A percentile compares a stretch with the other conserved stretches of the same genome.
phyloP scores from a whole-genome alignment of 2,888 invertebrate species.

The Therioaphis trifolii region DNA sequence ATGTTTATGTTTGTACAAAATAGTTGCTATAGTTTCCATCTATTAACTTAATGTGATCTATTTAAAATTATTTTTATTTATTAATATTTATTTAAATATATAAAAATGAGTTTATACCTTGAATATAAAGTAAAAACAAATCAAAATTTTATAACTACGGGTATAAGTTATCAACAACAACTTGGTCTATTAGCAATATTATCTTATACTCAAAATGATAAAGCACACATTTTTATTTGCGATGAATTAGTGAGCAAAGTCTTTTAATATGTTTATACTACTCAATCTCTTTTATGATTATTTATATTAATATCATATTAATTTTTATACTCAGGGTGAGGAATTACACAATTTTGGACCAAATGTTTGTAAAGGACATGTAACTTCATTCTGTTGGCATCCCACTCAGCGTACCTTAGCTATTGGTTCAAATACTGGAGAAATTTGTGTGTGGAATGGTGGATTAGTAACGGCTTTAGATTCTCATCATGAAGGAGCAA shows the following conservation, averaged over 20 bases:
- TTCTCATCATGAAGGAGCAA: conserved; percentile 72
- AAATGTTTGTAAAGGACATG: conserved; percentile 39
- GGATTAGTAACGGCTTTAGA: conserved; percentile 75
- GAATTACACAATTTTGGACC: conserved; percentile 33
- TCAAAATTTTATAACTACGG: conserved; percentile 72
- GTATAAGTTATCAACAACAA: conserved; percentile 53
- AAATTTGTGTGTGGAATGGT: conserved; percentile 81
- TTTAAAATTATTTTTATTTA: no score
- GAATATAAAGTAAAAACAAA: conserved; percentile 85
- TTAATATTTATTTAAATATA: background rate
- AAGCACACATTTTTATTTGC: conserved; percentile 50
- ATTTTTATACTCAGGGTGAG: no score
- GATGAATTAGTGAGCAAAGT: conserved; percentile 56
- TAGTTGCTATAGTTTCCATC: conserved; percentile 23
- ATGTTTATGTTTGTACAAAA: conserved; percentile 22
- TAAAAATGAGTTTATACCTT: conserved; percentile 82
- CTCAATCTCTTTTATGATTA: background rate
- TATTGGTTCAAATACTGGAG: conserved; percentile 93
- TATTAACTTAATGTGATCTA: no score
- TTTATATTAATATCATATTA: no score
- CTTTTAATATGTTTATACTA: background rate
- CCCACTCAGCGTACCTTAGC: conserved; percentile 84
- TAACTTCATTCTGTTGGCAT: conserved; percentile 76
- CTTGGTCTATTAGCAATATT: conserved; percentile 50
- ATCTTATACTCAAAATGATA: conserved; percentile 36